These are phyloP conservation scores for Proterorhinus semilunaris DNA, from an alignment of 2,113 vertebrate genomes.

Conservation along the genomic window DNA sequence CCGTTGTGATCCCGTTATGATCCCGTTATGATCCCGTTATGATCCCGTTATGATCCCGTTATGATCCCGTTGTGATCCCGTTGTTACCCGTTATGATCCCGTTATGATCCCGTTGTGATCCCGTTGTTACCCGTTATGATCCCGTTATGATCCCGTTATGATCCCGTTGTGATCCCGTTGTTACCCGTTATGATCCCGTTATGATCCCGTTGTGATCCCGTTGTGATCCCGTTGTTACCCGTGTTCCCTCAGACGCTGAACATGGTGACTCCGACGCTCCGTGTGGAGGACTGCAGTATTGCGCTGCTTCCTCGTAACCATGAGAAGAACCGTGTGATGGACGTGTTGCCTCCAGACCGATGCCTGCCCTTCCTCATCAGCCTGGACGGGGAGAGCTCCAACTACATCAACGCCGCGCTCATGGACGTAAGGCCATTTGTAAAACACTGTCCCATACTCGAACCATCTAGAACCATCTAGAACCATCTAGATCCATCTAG, in stretches of 20 bases:
- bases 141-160: no score
- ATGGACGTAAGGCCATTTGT: constrained; percentile 99
- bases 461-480: no score
- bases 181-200: no score
- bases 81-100: not conserved
- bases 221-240: not conserved
- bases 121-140: no score
- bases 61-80: no score
- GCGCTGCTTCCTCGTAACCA: constrained; percentile 92
- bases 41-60: no score
- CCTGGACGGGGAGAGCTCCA: constrained; percentile 94
- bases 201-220: not conserved
- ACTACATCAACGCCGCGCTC: constrained; percentile 96
- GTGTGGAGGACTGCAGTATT: constrained; percentile 96
- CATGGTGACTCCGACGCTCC: constrained; percentile 93
- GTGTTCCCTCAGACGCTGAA: constrained; percentile 83
- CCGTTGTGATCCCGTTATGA: not conserved
- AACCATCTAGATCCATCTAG: no score
- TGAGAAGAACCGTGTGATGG: constrained; percentile 96
- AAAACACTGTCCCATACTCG: no score
- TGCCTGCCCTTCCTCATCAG: constrained; percentile 97
- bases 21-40: no score
- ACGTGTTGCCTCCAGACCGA: constrained; percentile 92
- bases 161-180: no score
- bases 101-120: no score